phyloP scores from a whole-genome alignment of 1,140 invertebrate species.

The Trachymyrmex septentrionalis region DNA sequence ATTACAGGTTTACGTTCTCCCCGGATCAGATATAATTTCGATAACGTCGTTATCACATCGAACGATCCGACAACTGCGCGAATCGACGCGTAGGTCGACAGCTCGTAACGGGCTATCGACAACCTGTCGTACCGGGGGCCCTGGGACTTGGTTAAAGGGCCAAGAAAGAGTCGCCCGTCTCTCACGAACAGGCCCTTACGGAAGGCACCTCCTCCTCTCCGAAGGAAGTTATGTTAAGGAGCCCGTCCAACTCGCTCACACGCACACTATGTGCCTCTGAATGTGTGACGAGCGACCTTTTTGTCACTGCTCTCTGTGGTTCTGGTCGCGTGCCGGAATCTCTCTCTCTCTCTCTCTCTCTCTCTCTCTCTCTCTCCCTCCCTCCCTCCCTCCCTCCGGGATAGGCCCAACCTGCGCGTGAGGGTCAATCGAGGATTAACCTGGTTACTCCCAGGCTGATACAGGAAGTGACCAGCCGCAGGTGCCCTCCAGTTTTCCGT shows the following conservation, averaged over 20 bases:
- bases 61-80: constrained; percentile 44
- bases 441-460: constrained; percentile 76
- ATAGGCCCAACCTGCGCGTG: constrained; percentile 71
- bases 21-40: constrained; percentile 51
- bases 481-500: constrained; percentile 71
- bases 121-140: constrained; percentile 61
- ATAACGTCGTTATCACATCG: constrained; percentile 44
- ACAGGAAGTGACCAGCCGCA: constrained; percentile 75
- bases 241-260: constrained; percentile 61
- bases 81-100: constrained; percentile 54
- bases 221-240: constrained; percentile 76
- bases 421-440: constrained; percentile 84
- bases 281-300: constrained; percentile 75
- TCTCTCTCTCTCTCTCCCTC: constrained; percentile 59
- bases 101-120: constrained; percentile 67
- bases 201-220: background rate
- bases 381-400: constrained; percentile 59
- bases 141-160: constrained; percentile 41
- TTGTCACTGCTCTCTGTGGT: constrained; percentile 77
- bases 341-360: constrained; percentile 58
- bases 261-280: constrained; percentile 39
- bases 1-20: constrained; percentile 35
- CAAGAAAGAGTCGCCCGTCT: constrained; percentile 61
- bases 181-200: constrained; percentile 59
- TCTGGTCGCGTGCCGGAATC: constrained; percentile 82